These are phyloP conservation scores for Vespertilio murinus DNA, from an alignment of 2,797 vertebrate species.

Conservation along the genomic window DNA sequence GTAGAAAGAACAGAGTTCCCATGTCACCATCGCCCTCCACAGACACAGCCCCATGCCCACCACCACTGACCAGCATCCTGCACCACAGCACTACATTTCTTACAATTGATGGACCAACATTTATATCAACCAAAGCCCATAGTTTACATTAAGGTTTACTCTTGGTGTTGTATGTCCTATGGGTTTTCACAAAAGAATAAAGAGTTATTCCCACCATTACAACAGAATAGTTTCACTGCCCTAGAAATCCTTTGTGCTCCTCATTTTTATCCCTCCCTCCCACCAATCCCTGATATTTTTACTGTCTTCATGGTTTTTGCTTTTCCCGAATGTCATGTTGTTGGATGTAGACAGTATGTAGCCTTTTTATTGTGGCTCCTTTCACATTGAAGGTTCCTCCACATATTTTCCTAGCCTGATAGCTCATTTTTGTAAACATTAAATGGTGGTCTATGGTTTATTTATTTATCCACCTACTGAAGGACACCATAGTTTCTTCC, in stretches of 20 bases:
- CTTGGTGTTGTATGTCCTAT: neutral
- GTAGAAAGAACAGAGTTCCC: neutral
- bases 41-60: neutral
- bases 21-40: neutral
- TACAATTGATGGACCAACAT: neutral
- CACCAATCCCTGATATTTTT: neutral
- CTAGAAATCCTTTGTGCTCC: neutral
- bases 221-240: neutral
- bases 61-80: neutral
- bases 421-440: neutral
- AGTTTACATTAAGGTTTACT: neutral
- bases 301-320: neutral
- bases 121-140: neutral
- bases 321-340: neutral
- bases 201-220: no score
- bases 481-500: neutral
- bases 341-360: neutral
- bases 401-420: neutral
- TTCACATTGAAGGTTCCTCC: neutral
- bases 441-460: neutral
- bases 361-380: neutral
- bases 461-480: neutral
- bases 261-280: neutral
- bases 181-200: neutral
- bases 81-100: neutral